Evolutionary conservation across 2,113 vertebrate genomes (phyloP).

Genomic region (Dasyurus viverrinus): DNA sequence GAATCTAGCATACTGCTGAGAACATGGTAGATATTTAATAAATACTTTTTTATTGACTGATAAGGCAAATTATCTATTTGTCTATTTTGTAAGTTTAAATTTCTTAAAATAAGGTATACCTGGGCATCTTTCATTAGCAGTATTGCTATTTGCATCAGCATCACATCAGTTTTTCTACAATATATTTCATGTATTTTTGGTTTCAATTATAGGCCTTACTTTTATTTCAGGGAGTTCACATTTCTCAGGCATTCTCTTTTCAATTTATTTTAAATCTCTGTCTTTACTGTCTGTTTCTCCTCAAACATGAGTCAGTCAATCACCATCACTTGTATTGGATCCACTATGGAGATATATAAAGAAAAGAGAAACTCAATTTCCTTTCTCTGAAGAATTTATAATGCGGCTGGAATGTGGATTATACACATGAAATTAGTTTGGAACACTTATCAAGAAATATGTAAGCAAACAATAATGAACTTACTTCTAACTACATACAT

Average conservation of each 20-base stretch:
- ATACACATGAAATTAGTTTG: conserved; percentile 19
- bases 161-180: neutral
- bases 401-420: conserved; percentile 34
- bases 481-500: neutral
- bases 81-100: neutral
- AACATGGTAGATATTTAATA: neutral
- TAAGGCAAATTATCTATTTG: neutral
- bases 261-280: conserved; percentile 64
- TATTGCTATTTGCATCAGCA: neutral
- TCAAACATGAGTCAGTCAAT: conserved; percentile 57
- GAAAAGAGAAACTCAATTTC: conserved; percentile 58
- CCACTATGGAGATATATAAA: conserved; percentile 63
- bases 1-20: neutral
- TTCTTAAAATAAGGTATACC: neutral
- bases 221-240: conserved; percentile 40
- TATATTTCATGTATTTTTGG: neutral
- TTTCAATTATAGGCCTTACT: conserved; percentile 32
- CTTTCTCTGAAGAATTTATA: conserved; percentile 51
- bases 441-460: neutral
- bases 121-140: neutral
- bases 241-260: conserved; percentile 60
- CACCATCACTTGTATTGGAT: conserved; percentile 58
- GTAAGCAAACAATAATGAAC: neutral
- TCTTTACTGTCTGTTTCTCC: conserved; percentile 63
- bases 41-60: neutral